Conservation (phyloP, 2,113 vertebrate species). For the Anseranas semipalmata region DNA sequence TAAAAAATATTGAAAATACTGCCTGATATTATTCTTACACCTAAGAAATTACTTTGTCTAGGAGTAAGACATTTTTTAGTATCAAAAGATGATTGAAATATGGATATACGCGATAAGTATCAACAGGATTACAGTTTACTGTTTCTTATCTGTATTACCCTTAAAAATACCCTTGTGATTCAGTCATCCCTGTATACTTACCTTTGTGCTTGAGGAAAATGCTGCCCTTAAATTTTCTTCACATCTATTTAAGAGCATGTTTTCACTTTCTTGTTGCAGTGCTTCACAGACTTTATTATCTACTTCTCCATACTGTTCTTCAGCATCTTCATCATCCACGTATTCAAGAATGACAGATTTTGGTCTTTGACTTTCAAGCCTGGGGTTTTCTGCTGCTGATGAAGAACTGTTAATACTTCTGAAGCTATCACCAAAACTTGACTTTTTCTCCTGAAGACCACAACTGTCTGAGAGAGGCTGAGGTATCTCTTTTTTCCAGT, state of each 20-base stretch:
- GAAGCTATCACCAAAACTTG: neutral
- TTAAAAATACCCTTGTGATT: neutral
- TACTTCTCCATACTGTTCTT: neutral
- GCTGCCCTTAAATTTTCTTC: neutral
- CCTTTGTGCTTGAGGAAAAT: neutral
- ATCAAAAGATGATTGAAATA: neutral
- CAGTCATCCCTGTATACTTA: slow-evolving; percentile 4
- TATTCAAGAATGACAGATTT: neutral
- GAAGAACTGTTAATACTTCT: neutral
- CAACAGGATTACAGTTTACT: neutral
- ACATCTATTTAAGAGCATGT: neutral
- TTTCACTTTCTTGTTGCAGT: neutral
- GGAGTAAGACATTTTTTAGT: neutral
- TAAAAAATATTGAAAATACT: neutral
- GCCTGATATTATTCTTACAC: neutral
- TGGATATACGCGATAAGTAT: neutral
- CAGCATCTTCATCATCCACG: neutral
- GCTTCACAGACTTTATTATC: neutral
- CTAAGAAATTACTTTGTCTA: neutral
- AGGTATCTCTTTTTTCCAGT: neutral
- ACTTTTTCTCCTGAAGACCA: neutral
- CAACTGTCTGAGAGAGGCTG: neutral
- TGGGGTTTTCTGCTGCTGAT: neutral
- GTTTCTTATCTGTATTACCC: neutral
- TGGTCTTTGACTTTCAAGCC: neutral